These are phyloP conservation scores for Spinus olivaceus DNA, from an alignment of 2,797 vertebrate genomes.

Conservation along the genomic window DNA sequence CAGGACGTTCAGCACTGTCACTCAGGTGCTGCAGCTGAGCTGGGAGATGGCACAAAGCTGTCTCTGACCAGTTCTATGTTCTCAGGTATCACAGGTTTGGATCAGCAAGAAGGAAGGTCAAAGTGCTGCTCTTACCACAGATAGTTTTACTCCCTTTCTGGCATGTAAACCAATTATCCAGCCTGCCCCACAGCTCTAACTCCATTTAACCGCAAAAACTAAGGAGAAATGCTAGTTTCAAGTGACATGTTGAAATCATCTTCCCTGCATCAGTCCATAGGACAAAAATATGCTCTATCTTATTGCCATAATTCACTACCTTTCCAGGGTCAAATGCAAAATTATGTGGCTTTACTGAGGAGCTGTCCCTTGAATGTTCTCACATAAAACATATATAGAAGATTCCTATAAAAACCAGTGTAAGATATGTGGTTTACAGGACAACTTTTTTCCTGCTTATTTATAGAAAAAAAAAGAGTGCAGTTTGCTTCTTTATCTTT, in stretches of 20 bases:
- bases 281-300: background rate
- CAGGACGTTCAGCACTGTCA: background rate
- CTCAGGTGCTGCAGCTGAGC: rapidly evolving
- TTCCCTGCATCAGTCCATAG: background rate
- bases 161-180: background rate
- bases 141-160: background rate
- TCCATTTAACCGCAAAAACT: background rate
- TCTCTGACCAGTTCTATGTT: background rate
- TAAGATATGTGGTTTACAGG: background rate
- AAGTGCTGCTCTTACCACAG: background rate
- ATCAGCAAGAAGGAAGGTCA: background rate
- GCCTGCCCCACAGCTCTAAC: background rate
- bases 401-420: background rate
- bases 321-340: background rate
- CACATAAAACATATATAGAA: background rate
- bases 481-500: background rate
- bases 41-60: background rate
- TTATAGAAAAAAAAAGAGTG: background rate
- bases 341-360: background rate
- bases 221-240: background rate
- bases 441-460: background rate
- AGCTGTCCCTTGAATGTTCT: background rate
- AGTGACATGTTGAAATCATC: background rate
- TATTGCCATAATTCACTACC: background rate
- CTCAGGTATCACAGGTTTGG: background rate